Evolutionary conservation across 1,140 invertebrate species (phyloP), one percentile per base, ranked within the genome.

Genomic region (Scaptomyza pallida): DNA sequence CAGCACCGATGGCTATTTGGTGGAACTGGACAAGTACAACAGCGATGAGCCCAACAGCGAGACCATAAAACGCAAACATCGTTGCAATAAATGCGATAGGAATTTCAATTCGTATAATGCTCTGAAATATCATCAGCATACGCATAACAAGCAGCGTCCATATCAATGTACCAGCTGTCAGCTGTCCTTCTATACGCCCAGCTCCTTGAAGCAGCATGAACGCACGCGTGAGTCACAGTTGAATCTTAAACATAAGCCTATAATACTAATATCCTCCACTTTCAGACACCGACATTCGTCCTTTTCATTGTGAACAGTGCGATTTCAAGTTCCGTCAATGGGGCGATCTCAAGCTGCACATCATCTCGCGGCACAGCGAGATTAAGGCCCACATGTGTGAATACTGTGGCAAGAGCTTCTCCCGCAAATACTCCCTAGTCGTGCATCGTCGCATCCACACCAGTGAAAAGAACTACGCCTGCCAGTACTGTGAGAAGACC

Each of bases 401-500:
- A 89, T 97, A 96, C 83, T 98, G 97, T 89, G 96, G 95, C 17
- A 97, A 98, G 91, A 96, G 97, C 74, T 98, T 98, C 92, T 97
- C 97, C 0, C 93, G 98, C 13, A 97, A 98, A 69, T 98, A 99
- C 88, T 98, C 97, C 16, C 91, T 97, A n/a, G 96, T 96, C n/a
- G 94, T 97, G 0, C 98, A 98, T 89, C 93, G 97, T 0, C 92
- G 97, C 37, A 97, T 98, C 55, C 97, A 98, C 89, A 98, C 97
- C 0, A 96, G 96, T 5, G 97, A 98, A 82, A 94, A 95, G 26
- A 97, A 97, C 91, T 98, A 97, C 91, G 94, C 95, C 40, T 98
- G 97, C 86, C 96, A 97, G 78, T 96, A 94, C 80, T 98, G 96
- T 89, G 8, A 94, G 93, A 68, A 97, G 91, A 95, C 94, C 8